phyloP scores from a whole-genome alignment of 2,113 vertebrate genomes.

The Phocoena phocoena region DNA sequence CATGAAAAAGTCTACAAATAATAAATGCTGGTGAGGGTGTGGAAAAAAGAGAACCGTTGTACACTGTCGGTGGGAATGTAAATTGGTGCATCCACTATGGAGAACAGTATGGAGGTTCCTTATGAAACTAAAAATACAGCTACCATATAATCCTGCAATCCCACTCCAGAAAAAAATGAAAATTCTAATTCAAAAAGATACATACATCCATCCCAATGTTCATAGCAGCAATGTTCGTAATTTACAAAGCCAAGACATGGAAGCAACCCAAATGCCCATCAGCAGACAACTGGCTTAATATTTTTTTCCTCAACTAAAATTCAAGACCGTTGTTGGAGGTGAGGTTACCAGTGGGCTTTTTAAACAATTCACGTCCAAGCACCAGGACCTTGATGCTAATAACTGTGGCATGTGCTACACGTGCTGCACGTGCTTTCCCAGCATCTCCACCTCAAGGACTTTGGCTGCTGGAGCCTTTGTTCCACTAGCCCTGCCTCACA shows the following conservation, averaged over 20 bases:
- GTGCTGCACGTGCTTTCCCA: accelerated
- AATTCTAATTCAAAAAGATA: neutral
- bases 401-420: neutral
- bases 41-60: neutral
- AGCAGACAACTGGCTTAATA: neutral
- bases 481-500: no score
- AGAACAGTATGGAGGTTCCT: neutral
- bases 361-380: neutral
- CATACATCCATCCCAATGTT: neutral
- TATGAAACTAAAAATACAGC: neutral
- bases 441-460: neutral
- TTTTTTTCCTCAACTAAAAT: neutral
- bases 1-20: neutral
- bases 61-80: neutral
- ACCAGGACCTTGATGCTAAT: neutral
- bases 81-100: neutral
- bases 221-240: neutral
- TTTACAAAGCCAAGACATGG: neutral
- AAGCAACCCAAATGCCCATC: neutral
- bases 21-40: neutral
- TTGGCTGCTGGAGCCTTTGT: neutral
- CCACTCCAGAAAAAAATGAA: neutral
- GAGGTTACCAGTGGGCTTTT: neutral
- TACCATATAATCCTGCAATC: neutral
- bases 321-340: neutral